Base-by-base conservation (phyloP, 2,888 invertebrate genomes). In the Lycophotia porphyrea region DNA sequence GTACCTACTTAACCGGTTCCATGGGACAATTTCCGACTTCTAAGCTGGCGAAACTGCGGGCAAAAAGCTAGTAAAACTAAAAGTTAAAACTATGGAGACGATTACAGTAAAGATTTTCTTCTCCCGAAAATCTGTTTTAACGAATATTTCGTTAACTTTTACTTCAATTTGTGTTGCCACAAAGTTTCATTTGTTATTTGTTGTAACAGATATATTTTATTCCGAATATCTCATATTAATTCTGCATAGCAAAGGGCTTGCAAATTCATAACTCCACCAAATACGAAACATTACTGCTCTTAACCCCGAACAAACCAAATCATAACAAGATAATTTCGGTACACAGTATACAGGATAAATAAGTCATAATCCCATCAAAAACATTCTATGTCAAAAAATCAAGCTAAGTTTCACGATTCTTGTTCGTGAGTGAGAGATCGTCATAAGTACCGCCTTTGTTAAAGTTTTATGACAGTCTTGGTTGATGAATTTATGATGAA, bases 281-380 rank as follows among this genome's bases (percentile, higher is more conserved):
- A 34, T 39, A 42, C 5, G 8, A 52, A 21, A 31, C 44, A 27
- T 15, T 15, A 47, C 15, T 58, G 31, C 21, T 70, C 18, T 31
- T 36, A 64, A 42, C 39, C 47, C 27, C 27, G 4, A 74, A 49
- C 31, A 69, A 81, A 71, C 66, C 34, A 71, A 67, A 81, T 60
- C 58, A 64, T 71, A 60, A 71, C 44, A 78, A 69, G 3, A 71
- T 69, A 49, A 71, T 81, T 77, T 78, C 3, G 18, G 55, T 69
- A 65, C 36, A 44, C 72, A 63, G 42, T 44, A 8, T n/a, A 63
- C 60, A 71, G 13, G 42, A 36, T 69, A 49, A 71, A 36, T 69
- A 49, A 71, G 42, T 55, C 13, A 31, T 69, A 66, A 78, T 82
- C 18, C 24, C 66, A 71, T 55, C 66, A 47, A 52, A 78, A 78